These are phyloP conservation scores for Timema podura DNA, from an alignment of 2,888 invertebrate species.

Conservation along the genomic window DNA sequence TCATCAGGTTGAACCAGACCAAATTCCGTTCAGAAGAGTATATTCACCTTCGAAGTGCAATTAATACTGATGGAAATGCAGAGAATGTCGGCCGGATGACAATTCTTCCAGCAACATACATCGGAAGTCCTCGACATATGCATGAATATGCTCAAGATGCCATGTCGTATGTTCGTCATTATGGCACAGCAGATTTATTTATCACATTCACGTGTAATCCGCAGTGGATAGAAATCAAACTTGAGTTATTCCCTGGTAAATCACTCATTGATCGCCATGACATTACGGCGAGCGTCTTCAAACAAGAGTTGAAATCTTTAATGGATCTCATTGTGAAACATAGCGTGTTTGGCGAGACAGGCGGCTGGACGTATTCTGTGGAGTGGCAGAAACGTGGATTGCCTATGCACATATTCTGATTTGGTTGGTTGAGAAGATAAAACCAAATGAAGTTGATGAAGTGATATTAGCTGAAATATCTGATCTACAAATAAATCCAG, in stretches of 20 bases:
- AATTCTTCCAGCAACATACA: not conserved
- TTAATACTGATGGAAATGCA: too few relatives aligned
- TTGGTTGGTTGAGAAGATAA: conserved; percentile 18
- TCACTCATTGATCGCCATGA: conserved; percentile 26
- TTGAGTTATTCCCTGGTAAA: not conserved
- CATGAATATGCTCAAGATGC: conserved; percentile 11
- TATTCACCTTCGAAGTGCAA: too few relatives aligned
- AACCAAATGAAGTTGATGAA: conserved; percentile 32
- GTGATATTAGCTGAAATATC: conserved; percentile 41
- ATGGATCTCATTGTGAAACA: conserved; percentile 12
- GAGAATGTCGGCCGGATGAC: too few relatives aligned
- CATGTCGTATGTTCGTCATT: conserved; percentile 11
- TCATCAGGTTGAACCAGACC: too few relatives aligned
- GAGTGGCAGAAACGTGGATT: conserved; percentile 29
- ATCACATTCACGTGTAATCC: conserved; percentile 6
- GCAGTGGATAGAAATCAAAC: not conserved
- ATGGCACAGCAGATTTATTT: not conserved
- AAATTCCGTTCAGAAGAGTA: too few relatives aligned
- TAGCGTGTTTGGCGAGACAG: too few relatives aligned
- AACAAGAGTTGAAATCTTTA: conserved; percentile 17
- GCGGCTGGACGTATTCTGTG: conserved; percentile 17
- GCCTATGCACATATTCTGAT: conserved; percentile 19
- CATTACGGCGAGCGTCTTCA: conserved; percentile 19
- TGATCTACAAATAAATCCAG: conserved; percentile 34
- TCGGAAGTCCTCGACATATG: conserved; percentile 4